These are phyloP conservation scores for Cathartes aura DNA, from an alignment of 2,113 vertebrate genomes.

Conservation along the genomic window DNA sequence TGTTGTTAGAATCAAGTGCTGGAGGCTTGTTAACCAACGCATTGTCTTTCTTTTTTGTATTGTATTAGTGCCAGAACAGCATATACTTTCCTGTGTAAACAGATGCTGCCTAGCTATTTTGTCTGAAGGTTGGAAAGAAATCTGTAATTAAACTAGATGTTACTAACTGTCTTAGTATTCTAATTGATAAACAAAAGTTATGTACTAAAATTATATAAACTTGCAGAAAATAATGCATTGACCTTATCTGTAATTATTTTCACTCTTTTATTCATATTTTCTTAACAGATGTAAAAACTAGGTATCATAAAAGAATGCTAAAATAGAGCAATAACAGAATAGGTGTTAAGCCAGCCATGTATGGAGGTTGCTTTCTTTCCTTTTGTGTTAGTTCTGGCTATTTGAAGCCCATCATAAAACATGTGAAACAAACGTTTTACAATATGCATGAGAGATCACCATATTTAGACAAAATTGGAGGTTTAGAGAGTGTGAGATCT, in stretches of 20 bases:
- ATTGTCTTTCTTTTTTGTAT: neutral
- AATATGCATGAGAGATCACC: neutral
- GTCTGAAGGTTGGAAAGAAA: neutral
- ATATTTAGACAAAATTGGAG: neutral
- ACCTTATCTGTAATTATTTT: neutral
- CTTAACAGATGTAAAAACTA: neutral
- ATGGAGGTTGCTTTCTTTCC: neutral
- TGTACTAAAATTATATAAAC: neutral
- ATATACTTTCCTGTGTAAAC: neutral
- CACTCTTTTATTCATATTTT: neutral
- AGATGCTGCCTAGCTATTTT: neutral
- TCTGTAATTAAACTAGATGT: neutral
- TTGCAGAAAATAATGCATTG: neutral
- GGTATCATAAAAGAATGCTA: neutral
- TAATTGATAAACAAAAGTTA: neutral
- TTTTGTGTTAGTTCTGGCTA: neutral
- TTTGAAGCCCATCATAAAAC: neutral
- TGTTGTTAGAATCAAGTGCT: neutral
- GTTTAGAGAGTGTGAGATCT: neutral
- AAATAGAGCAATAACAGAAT: neutral
- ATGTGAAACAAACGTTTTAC: neutral
- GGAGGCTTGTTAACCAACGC: neutral
- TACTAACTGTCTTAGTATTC: neutral
- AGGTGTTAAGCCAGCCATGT: neutral
- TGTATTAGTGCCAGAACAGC: neutral